phyloP scores from a whole-genome alignment of 2,113 vertebrate genomes.

The Aythya baeri region DNA sequence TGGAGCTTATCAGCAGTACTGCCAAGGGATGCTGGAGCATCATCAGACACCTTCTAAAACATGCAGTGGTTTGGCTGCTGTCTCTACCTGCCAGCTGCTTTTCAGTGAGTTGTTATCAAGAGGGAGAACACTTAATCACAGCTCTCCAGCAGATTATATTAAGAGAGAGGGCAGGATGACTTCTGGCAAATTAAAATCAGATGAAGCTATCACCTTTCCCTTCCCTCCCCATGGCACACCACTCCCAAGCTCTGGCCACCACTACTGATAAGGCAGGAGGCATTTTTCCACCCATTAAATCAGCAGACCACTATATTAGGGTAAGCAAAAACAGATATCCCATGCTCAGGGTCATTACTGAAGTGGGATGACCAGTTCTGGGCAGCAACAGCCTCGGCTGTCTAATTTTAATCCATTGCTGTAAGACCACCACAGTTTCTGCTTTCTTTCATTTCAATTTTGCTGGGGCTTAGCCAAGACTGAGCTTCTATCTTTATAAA shows the following conservation, averaged over 20 bases:
- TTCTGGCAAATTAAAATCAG: constrained; percentile 14
- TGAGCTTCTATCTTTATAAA: not conserved
- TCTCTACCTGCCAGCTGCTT: constrained; percentile 24
- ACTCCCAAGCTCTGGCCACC: not conserved
- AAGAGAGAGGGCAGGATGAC: not conserved
- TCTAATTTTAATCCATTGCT: not conserved
- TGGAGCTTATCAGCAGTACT: not conserved
- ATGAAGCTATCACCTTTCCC: not conserved
- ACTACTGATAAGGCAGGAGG: not conserved
- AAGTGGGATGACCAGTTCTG: not conserved
- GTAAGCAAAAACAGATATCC: not conserved
- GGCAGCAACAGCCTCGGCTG: not conserved
- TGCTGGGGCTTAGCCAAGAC: not conserved
- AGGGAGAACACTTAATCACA: constrained; percentile 20
- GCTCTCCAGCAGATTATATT: constrained; percentile 3
- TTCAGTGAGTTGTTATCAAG: not conserved
- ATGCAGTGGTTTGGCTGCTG: not conserved
- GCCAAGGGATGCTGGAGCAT: not conserved
- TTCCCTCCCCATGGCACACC: not conserved
- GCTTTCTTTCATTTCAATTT: not conserved
- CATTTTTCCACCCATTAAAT: not conserved
- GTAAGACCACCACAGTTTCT: not conserved
- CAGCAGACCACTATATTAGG: not conserved
- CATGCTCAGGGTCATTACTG: not conserved
- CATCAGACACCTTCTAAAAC: constrained; percentile 42